These are phyloP conservation scores for Zaprionus kolodkinae DNA, from an alignment of 1,140 invertebrate genomes.

Conservation along the genomic window DNA sequence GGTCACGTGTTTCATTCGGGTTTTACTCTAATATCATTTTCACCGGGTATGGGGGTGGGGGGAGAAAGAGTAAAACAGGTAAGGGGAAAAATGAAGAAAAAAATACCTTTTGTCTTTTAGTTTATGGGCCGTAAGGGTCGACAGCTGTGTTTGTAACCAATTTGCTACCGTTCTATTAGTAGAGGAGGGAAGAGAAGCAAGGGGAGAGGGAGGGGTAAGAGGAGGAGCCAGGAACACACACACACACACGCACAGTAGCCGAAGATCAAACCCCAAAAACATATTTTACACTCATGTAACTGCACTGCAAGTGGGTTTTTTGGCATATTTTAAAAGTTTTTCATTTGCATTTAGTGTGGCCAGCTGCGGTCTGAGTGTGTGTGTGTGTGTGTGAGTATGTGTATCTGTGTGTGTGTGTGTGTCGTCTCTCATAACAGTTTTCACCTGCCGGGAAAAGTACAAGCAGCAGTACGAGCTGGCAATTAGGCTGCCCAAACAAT, in stretches of 20 bases:
- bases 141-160: conserved; percentile 81
- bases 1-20: conserved; percentile 50
- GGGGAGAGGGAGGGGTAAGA: not conserved
- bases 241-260: conserved; percentile 1
- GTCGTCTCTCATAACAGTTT: conserved; percentile 64
- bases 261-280: conserved; percentile 30
- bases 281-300: conserved; percentile 70
- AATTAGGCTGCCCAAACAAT: conserved; percentile 72
- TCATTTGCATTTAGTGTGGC: conserved; percentile 69
- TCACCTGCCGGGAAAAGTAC: conserved; percentile 52
- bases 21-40: conserved; percentile 55
- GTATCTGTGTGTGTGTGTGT: conserved; percentile 19
- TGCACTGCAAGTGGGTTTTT: conserved; percentile 44
- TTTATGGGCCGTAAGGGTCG: conserved; percentile 75
- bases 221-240: conserved; percentile 32
- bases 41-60: not conserved
- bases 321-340: conserved; percentile 76
- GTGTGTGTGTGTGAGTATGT: not conserved
- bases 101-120: conserved; percentile 75
- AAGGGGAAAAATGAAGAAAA: conserved; percentile 24
- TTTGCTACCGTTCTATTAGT: conserved; percentile 65
- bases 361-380: conserved; percentile 20
- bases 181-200: conserved; percentile 54
- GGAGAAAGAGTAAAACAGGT: conserved; percentile 1
- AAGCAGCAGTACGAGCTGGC: conserved; percentile 47